phyloP scores from a whole-genome alignment of 30 jellyfish, hydroid and myxozoan species.

The Mastigias papua region DNA sequence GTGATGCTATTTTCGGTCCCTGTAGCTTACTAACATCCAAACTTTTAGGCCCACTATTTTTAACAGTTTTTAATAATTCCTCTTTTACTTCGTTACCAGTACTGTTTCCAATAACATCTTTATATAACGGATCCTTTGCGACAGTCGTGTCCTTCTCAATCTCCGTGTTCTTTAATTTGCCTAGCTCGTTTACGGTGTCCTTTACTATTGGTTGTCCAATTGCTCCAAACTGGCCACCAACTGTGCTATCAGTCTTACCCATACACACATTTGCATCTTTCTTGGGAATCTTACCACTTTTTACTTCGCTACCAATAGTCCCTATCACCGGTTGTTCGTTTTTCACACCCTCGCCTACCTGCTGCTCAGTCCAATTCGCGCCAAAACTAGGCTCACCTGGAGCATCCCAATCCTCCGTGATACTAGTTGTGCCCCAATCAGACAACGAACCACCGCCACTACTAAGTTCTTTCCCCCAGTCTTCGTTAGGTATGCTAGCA shows the following conservation, averaged over 20 bases:
- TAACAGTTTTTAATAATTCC: conserved; percentile 6
- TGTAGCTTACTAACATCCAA: conserved; percentile 15
- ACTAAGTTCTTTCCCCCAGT: conserved; percentile 79
- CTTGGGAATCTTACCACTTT: conserved; percentile 70
- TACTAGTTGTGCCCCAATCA: conserved; percentile 91
- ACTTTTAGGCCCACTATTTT: conserved; percentile 21
- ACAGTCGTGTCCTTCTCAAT: background rate
- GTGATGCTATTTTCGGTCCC: conserved; percentile 59
- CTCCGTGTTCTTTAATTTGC: background rate
- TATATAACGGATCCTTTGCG: conserved; percentile 41
- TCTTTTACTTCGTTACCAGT: conserved; percentile 7
- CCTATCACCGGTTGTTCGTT: conserved; percentile 37
- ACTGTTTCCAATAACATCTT: conserved; percentile 30
- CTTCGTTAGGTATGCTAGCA: conserved; percentile 38
- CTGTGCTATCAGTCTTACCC: background rate
- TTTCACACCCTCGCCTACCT: conserved; percentile 6
- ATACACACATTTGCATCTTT: conserved; percentile 20
- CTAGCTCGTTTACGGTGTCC: conserved; percentile 1
- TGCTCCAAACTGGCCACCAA: conserved; percentile 74
- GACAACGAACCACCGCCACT: conserved; percentile 45
- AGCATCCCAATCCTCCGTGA: conserved; percentile 94
- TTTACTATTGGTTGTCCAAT: conserved; percentile 56
- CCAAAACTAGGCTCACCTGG: conserved; percentile 53
- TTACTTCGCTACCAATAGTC: conserved; percentile 69
- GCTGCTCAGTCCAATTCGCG: conserved; percentile 56